phyloP scores from a whole-genome alignment of 2,113 vertebrate species.

The Illadopsis cleaveri region DNA sequence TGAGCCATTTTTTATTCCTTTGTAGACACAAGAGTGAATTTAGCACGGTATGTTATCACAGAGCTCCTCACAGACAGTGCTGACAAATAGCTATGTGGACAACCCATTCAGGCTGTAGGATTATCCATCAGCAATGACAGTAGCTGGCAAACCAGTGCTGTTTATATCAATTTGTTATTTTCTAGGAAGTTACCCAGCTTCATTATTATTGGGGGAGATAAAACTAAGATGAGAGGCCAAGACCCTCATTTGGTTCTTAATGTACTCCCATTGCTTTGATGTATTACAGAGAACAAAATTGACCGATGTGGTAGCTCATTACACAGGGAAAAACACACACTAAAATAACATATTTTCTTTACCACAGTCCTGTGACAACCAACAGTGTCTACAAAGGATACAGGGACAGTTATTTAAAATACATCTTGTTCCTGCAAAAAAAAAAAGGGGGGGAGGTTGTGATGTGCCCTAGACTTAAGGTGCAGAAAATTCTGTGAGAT shows the following conservation, averaged over 20 bases:
- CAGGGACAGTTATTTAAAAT: neutral
- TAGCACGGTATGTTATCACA: constrained; percentile 66
- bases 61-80: constrained; percentile 65
- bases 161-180: constrained; percentile 70
- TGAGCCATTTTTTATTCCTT: constrained; percentile 68
- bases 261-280: constrained; percentile 57
- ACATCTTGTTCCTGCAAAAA: neutral
- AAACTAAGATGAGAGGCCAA: constrained; percentile 69
- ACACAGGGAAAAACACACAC: constrained; percentile 7
- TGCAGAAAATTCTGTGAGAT: neutral
- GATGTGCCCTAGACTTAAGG: neutral
- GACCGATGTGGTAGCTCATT: constrained; percentile 47
- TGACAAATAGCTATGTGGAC: constrained; percentile 73
- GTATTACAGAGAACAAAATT: constrained; percentile 46
- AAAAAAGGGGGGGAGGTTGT: neutral
- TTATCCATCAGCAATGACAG: constrained; percentile 72
- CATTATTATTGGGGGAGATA: constrained; percentile 69
- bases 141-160: constrained; percentile 63
- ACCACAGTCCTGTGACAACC: neutral
- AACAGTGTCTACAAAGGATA: neutral
- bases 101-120: constrained; percentile 67
- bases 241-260: constrained; percentile 65
- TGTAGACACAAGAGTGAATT: constrained; percentile 66
- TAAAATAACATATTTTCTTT: constrained; percentile 36
- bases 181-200: constrained; percentile 67